Percentiles rank a stretch among this genome's conserved stretches.
These are phyloP conservation scores for Urocynchramus pylzowi DNA, from an alignment of 2,113 vertebrate species.

Conservation along the genomic window DNA sequence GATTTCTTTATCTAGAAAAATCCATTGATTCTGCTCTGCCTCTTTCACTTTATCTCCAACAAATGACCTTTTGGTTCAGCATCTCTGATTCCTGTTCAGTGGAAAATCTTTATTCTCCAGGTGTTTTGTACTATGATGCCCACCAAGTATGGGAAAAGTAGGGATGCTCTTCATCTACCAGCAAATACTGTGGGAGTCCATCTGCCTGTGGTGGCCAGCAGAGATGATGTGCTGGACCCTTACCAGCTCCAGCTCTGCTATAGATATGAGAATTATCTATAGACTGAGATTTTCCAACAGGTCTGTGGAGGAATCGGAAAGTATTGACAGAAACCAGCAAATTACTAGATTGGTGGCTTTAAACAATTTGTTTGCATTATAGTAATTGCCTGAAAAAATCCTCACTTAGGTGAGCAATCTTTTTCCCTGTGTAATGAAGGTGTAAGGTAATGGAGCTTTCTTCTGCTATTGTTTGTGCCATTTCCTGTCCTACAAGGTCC, in stretches of 20 bases:
- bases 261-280: neutral
- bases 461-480: neutral
- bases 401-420: neutral
- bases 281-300: neutral
- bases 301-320: neutral
- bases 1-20: neutral
- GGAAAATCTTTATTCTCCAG: neutral
- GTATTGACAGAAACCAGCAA: neutral
- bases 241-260: neutral
- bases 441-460: neutral
- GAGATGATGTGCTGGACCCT: rapidly evolving
- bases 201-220: neutral
- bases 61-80: neutral
- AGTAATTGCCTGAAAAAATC: neutral
- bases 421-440: neutral
- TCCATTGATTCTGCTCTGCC: neutral
- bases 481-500: neutral
- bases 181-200: neutral
- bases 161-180: neutral
- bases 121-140: neutral
- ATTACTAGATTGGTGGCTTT: neutral
- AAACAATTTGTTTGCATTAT: neutral
- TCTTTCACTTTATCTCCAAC: neutral
- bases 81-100: neutral
- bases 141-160: neutral